These are phyloP conservation scores for Orthosia gracilis DNA, from an alignment of 2,888 invertebrate genomes.

Conservation along the genomic window DNA sequence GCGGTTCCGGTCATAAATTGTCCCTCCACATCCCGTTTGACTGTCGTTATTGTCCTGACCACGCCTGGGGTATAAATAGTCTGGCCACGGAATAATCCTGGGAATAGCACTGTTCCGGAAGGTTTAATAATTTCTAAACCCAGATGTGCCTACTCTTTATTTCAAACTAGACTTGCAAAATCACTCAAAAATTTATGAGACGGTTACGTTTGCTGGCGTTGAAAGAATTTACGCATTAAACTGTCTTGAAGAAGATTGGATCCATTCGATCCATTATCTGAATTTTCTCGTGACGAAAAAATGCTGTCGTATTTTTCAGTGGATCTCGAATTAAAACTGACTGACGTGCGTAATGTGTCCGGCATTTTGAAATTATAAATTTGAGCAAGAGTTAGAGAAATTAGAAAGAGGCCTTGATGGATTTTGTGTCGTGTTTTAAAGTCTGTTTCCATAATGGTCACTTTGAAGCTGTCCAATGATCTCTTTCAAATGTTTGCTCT, in stretches of 20 bases:
- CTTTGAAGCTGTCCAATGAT: slow-evolving; percentile 29
- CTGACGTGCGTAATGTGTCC: slow-evolving; percentile 35
- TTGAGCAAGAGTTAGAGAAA: slow-evolving; percentile 16
- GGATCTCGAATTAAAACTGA: slow-evolving; percentile 35
- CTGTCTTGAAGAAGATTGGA: slow-evolving; percentile 44
- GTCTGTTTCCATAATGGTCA: slow-evolving; percentile 25
- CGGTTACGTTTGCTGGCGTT: not conserved
- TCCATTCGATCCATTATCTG: slow-evolving; percentile 45
- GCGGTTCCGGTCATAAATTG: slow-evolving; percentile 88
- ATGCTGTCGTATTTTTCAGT: slow-evolving; percentile 29
- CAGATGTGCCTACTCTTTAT: slow-evolving; percentile 42
- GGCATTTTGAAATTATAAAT: slow-evolving; percentile 31
- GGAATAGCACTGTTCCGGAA: slow-evolving; percentile 53
- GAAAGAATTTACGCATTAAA: slow-evolving; percentile 52
- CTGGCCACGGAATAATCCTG: slow-evolving; percentile 67
- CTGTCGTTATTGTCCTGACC: slow-evolving; percentile 81
- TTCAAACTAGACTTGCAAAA: slow-evolving; percentile 32
- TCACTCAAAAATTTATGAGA: slow-evolving; percentile 6
- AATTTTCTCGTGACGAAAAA: slow-evolving; percentile 17
- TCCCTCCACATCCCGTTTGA: slow-evolving; percentile 82
- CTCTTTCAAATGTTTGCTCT: slow-evolving; percentile 30
- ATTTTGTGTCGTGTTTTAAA: slow-evolving; percentile 2
- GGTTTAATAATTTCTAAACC: slow-evolving; percentile 54
- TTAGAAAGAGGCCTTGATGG: slow-evolving; percentile 14
- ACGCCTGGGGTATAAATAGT: slow-evolving; percentile 76